These are phyloP conservation scores for Monochamus saltuarius DNA, from an alignment of 1,140 invertebrate genomes.

Conservation along the genomic window DNA sequence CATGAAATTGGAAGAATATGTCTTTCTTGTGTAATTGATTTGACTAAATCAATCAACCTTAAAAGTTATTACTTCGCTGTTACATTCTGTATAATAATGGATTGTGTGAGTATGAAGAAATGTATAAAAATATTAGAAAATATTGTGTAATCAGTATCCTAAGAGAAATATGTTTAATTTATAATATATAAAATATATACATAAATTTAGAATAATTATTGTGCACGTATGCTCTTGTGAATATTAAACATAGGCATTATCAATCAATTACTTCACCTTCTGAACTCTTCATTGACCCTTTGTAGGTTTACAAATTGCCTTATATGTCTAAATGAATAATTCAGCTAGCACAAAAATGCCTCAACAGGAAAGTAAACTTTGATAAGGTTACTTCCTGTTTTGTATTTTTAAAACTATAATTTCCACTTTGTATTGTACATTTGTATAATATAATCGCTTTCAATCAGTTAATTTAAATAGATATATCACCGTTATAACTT, in stretches of 20 bases:
- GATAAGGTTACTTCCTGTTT: constrained; percentile 22
- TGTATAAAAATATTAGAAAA: no score
- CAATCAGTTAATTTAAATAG: constrained; percentile 1
- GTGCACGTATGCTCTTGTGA: background rate
- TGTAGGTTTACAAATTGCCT: no score
- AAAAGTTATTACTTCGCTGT: no score
- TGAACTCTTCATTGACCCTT: no score
- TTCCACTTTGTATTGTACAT: background rate
- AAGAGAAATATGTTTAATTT: background rate
- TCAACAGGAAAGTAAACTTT: constrained; percentile 17
- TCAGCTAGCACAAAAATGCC: constrained; percentile 9
- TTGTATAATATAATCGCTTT: constrained; percentile 7
- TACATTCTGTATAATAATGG: no score
- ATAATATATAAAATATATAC: background rate
- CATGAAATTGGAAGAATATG: no score
- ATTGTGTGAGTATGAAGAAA: no score
- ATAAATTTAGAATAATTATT: background rate
- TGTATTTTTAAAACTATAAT: constrained; percentile 8
- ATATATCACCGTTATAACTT: no score
- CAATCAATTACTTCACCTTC: no score
- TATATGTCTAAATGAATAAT: constrained; percentile 9
- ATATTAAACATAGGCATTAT: background rate
- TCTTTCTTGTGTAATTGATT: no score
- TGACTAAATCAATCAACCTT: no score
- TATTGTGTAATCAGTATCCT: background rate